Conservation (phyloP, 2,113 vertebrate species). For the Leptodactylus fuscus region DNA sequence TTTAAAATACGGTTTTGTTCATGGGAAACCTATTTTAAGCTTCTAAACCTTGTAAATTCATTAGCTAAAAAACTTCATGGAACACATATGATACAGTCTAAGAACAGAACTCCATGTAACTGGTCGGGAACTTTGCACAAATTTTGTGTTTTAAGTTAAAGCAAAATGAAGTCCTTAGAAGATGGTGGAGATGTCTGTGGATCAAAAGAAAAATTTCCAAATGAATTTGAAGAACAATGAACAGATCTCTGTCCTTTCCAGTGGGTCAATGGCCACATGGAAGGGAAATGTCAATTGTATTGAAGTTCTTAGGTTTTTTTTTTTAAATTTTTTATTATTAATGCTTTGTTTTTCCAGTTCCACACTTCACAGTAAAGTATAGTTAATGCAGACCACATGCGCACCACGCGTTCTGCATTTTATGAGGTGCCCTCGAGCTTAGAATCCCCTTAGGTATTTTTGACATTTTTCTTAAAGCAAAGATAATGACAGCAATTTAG, state of each 20-base stretch:
- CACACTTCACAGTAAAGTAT: conserved; percentile 1
- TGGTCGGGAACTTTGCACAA: neutral
- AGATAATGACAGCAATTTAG: neutral
- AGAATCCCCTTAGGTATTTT: conserved; percentile 11
- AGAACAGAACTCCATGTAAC: too few relatives aligned
- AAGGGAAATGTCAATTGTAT: neutral
- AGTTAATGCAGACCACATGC: conserved; percentile 11
- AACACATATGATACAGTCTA: neutral
- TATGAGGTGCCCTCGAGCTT: conserved; percentile 1
- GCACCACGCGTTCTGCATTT: neutral
- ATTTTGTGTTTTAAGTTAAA: neutral
- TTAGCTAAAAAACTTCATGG: neutral
- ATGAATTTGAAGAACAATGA: neutral
- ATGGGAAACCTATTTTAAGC: too few relatives aligned
- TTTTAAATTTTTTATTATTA: too few relatives aligned
- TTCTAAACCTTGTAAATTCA: too few relatives aligned
- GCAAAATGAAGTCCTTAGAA: neutral
- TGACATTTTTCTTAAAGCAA: neutral
- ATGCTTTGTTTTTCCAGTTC: neutral
- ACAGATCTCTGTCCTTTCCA: neutral
- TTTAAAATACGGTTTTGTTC: too few relatives aligned
- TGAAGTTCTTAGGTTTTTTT: neutral
- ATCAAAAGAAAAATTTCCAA: neutral
- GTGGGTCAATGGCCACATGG: neutral
- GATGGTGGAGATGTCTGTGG: neutral